Percentiles rank a stretch among this genome's conserved stretches.
These are phyloP conservation scores for Zosterops japonicus DNA, from an alignment of 2,113 vertebrate species.

Conservation along the genomic window DNA sequence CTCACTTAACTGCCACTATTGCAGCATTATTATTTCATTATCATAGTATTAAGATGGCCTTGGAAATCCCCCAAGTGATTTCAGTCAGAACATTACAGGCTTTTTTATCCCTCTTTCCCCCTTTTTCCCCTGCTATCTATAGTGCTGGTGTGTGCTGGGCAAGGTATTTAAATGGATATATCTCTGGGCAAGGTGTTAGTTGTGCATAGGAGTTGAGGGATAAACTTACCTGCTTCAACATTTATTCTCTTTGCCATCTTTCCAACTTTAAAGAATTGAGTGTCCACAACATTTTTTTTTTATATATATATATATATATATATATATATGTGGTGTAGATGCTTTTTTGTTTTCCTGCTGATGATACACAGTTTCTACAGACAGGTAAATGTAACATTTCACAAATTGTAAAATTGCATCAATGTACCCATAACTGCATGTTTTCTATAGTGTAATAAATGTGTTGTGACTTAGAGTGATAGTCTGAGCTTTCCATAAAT, in stretches of 20 bases:
- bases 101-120: background rate
- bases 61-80: background rate
- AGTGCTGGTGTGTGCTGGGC: background rate
- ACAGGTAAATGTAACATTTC: background rate
- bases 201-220: background rate
- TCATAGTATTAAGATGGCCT: background rate
- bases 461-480: accelerated
- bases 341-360: background rate
- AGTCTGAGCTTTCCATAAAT: background rate
- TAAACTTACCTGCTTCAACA: background rate
- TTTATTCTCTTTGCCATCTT: background rate
- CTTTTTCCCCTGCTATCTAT: background rate
- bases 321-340: background rate
- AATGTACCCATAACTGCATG: background rate
- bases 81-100: background rate
- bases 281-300: background rate
- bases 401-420: background rate
- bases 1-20: background rate
- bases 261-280: background rate
- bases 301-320: too few species aligned
- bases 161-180: background rate
- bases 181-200: background rate
- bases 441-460: background rate
- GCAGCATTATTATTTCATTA: background rate
- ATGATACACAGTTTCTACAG: background rate